Evolutionary conservation across 2,888 invertebrate genomes (phyloP), one percentile per base, ranked within the genome.

Genomic region (Liopterus haemorrhoidalis): DNA sequence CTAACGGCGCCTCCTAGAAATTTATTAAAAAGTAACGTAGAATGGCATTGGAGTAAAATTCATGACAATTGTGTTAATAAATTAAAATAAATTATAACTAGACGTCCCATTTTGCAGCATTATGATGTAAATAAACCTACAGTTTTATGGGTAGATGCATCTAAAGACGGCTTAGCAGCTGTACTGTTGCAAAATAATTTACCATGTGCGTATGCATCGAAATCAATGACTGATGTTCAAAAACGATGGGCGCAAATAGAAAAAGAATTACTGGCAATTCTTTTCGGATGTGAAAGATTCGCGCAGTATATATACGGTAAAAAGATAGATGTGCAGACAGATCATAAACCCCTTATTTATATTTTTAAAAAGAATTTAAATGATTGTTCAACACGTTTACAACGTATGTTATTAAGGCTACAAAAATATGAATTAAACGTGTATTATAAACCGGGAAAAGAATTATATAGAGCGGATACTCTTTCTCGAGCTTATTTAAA

Each of bases 221-320:
- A 44, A 22, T 44, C 42, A 8, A 28, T 49, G 8, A 28, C 39
- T 11, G 14, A n/a, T 18, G 11, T 24, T 30, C 44, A 48, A 20
- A 9, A 28, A 15, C 22, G 36, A 11, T 49, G 39, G 19, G 49
- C 49, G 6, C 44, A 49, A 28, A 49, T 49, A 27, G 43, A 49
- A 33, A 38, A 24, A 24, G 43, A 49, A 20, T 39, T 47, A 14
- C 25, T 49, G n/a, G 47, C 49, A 9, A 18, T 43, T 30, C 24
- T 31, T 4, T 49, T 33, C 30, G 38, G 38, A 4, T 44, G 44
- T 14, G 44, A 44, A 41, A 44, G 18, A 44, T 44, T 44, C 18
- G 9, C 36, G n/a, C 6, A 42, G 21, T 39, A 14, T 18, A 42
- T 35, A 15, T n/a, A n/a, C n/a, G n/a, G n/a, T n/a, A n/a, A n/a